phyloP scores from a whole-genome alignment of 2,888 invertebrate genomes.

The Temnothorax rugatulus region DNA sequence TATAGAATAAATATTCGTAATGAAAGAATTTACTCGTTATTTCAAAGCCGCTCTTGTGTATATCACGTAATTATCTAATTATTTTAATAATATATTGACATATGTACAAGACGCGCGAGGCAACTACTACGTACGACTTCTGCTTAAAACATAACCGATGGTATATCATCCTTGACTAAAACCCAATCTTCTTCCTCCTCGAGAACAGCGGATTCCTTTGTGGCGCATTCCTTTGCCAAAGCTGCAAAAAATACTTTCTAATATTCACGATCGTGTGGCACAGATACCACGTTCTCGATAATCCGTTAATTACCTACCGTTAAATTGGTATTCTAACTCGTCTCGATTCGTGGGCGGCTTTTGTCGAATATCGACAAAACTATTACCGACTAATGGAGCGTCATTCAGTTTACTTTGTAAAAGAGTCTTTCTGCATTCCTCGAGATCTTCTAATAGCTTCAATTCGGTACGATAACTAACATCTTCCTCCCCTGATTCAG shows the following conservation, averaged over 20 bases:
- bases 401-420: conserved; percentile 73
- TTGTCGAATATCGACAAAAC: conserved; percentile 59
- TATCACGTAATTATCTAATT: conserved; percentile 17
- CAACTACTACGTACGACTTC: neutral
- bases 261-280: neutral
- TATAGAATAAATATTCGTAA: conserved; percentile 7
- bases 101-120: conserved; percentile 6
- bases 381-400: conserved; percentile 60
- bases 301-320: conserved; percentile 73
- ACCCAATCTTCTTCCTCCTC: conserved; percentile 83
- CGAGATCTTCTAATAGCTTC: conserved; percentile 80
- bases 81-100: conserved; percentile 17
- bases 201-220: conserved; percentile 69
- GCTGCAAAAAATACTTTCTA: conserved; percentile 74
- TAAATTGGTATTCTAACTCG: conserved; percentile 79
- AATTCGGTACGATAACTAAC: conserved; percentile 82
- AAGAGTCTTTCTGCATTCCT: conserved; percentile 81
- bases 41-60: neutral
- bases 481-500: conserved; percentile 79
- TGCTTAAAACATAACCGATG: conserved; percentile 50
- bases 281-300: neutral
- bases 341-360: conserved; percentile 65
- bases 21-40: conserved; percentile 10
- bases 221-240: conserved; percentile 81
- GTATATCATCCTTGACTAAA: conserved; percentile 75